Conservation (phyloP, 2,888 invertebrate species). For the Eupithecia insigniata region DNA sequence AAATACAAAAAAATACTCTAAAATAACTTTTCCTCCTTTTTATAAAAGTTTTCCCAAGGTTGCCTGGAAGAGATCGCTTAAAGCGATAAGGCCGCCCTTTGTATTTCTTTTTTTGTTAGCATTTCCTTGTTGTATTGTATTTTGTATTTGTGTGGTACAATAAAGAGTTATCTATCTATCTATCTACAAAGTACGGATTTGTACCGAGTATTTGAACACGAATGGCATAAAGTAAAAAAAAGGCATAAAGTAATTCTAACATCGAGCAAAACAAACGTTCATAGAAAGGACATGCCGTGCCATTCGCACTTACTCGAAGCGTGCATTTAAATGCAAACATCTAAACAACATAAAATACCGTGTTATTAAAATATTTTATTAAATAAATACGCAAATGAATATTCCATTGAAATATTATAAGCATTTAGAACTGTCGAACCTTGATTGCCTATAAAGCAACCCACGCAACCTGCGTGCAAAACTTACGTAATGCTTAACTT, state of each 20-base stretch:
- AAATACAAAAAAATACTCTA: too few relatives aligned
- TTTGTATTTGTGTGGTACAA: too few relatives aligned
- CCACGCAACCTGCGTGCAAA: conserved; percentile 47
- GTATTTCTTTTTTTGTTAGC: too few relatives aligned
- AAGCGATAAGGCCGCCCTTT: too few relatives aligned
- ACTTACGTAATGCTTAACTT: conserved; percentile 59
- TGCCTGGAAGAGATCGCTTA: too few relatives aligned
- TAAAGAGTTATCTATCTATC: too few relatives aligned
- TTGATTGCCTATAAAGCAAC: conserved; percentile 78
- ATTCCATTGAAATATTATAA: conserved; percentile 12
- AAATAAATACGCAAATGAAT: conserved; percentile 11
- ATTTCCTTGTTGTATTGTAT: too few relatives aligned
- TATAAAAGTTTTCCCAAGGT: too few relatives aligned
- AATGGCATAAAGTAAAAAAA: neutral
- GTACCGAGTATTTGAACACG: neutral
- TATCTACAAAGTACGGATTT: too few relatives aligned
- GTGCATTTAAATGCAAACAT: neutral
- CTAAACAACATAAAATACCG: conserved; percentile 8
- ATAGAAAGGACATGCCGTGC: neutral
- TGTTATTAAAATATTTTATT: conserved; percentile 19
- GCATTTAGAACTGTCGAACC: conserved; percentile 55
- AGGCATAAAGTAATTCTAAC: neutral
- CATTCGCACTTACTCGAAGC: neutral
- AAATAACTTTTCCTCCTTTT: too few relatives aligned
- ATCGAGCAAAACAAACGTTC: neutral